Conservation (phyloP, 23 tunicate genomes). For the Trididemnum nubilum region DNA sequence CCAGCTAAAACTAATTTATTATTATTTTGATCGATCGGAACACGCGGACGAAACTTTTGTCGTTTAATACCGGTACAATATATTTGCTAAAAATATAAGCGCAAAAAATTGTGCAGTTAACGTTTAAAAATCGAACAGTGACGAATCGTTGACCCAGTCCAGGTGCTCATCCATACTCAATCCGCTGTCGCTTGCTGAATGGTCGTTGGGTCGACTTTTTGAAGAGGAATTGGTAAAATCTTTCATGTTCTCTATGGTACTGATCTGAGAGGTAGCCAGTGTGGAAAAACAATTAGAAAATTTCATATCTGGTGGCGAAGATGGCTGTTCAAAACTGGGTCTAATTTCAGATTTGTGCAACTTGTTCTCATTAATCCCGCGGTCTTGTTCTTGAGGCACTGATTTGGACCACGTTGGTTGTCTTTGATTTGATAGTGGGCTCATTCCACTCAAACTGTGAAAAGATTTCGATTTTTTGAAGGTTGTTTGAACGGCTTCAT, state of each 20-base stretch:
- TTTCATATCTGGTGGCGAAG: background rate
- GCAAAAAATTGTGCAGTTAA: no score
- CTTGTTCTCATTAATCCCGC: background rate
- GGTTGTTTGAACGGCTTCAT: background rate
- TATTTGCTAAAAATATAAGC: no score
- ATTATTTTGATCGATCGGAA: no score
- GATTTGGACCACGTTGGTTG: background rate
- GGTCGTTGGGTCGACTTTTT: background rate
- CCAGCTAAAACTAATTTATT: no score
- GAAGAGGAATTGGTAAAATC: no score
- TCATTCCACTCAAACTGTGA: background rate
- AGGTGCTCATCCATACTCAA: slow-evolving; percentile 71
- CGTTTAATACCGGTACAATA: no score
- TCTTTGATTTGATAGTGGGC: no score
- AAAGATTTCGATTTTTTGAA: slow-evolving; percentile 9
- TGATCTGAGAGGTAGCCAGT: background rate
- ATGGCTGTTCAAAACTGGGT: background rate
- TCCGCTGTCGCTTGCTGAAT: slow-evolving; percentile 56
- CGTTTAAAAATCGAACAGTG: background rate
- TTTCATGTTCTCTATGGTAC: background rate
- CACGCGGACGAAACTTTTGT: no score
- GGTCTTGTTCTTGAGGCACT: background rate
- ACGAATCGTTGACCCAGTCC: slow-evolving; percentile 57
- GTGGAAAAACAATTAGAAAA: background rate
- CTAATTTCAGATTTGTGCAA: background rate